Evolutionary conservation across 2,888 invertebrate genomes (phyloP), one percentile per base, ranked within the genome.

Genomic region (Campoplex nolae): DNA sequence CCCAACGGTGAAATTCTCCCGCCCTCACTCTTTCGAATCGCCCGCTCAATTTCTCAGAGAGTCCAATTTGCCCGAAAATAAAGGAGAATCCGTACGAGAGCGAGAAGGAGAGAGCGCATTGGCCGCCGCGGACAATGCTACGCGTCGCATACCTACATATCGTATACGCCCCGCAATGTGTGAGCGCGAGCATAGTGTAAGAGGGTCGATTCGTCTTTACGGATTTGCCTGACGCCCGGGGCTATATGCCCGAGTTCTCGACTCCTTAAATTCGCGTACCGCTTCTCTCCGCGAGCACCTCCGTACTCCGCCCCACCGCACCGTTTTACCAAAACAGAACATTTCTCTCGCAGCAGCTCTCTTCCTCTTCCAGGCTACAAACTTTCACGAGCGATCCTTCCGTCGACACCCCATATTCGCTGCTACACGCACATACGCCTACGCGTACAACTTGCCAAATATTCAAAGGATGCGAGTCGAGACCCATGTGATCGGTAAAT

Each of bases 31-130:
- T 78, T 45, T 23, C 54, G 68, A 83, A 85, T 82, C 83, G 82
- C 70, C 83, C 70, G 75, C 86, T 88, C 89, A 77, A 93, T 93
- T 93, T 93, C 93, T 93, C 93, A 93, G 89, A 88, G 87, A 90
- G 92, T 92, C 90, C 92, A 93, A 93, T 93, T 93, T 92, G 91
- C 89, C 90, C 65, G 92, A 91, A 91, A 92, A 91, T 90, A 88
- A 82, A 75, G 89, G 85, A 78, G 84, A 86, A 11, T 76, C 84
- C 58, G n/a, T 38, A 28, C 48, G n/a, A 67, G 65, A 54, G 67
- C 16, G 48, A 23, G 23, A 23, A 0, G 23, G 23, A 23, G 23
- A 23, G 23, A 23, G 23, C 23, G 23, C 23, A 23, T 0, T 23
- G 23, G 23, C 23, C 54, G 62, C 56, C 28, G 74, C 38, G 75